These are phyloP conservation scores for Chiridota heheva DNA, from an alignment of 35 echinoderm and acorn worm genomes.

Conservation along the genomic window DNA sequence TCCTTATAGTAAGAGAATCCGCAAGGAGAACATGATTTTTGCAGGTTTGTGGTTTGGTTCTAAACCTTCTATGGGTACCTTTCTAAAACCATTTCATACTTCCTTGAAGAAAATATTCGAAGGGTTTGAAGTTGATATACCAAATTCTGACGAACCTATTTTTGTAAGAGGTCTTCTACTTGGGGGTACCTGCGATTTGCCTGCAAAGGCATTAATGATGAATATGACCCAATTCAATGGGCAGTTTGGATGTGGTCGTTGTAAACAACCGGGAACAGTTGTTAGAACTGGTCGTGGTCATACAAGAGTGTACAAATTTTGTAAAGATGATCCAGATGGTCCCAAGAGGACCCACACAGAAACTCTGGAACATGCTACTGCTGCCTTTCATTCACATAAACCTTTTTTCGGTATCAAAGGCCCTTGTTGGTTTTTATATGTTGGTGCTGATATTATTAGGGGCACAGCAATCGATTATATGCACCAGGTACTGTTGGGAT, in stretches of 20 bases:
- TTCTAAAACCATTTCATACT: constrained; percentile 30
- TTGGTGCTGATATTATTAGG: constrained; percentile 24
- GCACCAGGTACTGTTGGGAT: constrained; percentile 38
- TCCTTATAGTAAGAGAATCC: constrained; percentile 5
- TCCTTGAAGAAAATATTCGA: neutral
- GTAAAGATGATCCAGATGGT: constrained; percentile 21
- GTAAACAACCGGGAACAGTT: constrained; percentile 9
- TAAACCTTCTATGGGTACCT: constrained; percentile 27
- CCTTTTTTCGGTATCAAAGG: constrained; percentile 13
- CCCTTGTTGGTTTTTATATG: constrained; percentile 26
- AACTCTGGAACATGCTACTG: neutral
- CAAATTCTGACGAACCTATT: neutral
- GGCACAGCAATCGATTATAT: constrained; percentile 51
- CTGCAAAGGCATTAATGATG: constrained; percentile 6
- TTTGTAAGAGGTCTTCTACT: constrained; percentile 6
- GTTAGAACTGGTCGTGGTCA: neutral
- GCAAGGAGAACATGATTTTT: constrained; percentile 1
- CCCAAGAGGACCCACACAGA: constrained; percentile 16
- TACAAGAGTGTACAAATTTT: neutral
- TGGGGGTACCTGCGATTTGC: constrained; percentile 19
- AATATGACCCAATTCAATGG: constrained; percentile 35
- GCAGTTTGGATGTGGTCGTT: neutral
- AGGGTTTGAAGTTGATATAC: neutral
- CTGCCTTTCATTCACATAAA: constrained; percentile 3
- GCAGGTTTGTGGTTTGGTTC: constrained; percentile 36